These are phyloP conservation scores for Coccyzus lansbergi DNA, from an alignment of 2,797 vertebrate species.

Conservation along the genomic window DNA sequence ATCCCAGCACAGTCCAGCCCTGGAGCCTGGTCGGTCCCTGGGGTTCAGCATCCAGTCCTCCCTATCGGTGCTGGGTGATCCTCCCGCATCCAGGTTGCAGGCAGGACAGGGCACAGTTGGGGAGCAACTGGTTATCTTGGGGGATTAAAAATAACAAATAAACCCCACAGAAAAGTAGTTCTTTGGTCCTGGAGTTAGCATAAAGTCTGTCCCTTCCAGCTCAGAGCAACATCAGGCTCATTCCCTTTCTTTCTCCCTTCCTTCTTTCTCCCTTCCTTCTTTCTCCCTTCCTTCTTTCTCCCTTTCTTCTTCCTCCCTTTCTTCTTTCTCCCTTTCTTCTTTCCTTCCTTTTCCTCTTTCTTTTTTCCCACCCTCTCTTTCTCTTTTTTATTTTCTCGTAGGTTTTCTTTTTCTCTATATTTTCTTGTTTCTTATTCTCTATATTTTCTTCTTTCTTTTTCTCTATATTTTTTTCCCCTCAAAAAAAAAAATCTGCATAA, in stretches of 20 bases:
- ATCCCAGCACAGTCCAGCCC: neutral
- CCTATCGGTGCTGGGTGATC: rapidly evolving
- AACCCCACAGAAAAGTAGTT: neutral
- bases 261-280: too few relatives aligned
- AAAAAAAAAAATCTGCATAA: rapidly evolving
- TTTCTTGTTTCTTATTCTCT: neutral
- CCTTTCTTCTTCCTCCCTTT: too few relatives aligned
- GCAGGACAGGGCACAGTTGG: neutral
- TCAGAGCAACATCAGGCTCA: neutral
- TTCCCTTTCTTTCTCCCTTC: too few relatives aligned
- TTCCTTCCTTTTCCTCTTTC: neutral
- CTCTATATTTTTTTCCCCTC: rapidly evolving
- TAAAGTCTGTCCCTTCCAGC: neutral
- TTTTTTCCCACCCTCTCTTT: too few relatives aligned
- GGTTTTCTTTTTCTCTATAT: neutral
- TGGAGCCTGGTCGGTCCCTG: rapidly evolving
- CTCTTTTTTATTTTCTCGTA: too few relatives aligned
- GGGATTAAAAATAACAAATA: neutral
- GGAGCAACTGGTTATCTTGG: neutral
- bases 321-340: rapidly evolving
- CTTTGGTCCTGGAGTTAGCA: neutral
- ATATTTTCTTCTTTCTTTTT: neutral
- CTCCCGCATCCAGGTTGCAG: neutral
- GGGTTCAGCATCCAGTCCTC: neutral
- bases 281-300: too few relatives aligned